Conservation (phyloP, 2,888 invertebrate genomes). For the Pachliopta kotzebuea region DNA sequence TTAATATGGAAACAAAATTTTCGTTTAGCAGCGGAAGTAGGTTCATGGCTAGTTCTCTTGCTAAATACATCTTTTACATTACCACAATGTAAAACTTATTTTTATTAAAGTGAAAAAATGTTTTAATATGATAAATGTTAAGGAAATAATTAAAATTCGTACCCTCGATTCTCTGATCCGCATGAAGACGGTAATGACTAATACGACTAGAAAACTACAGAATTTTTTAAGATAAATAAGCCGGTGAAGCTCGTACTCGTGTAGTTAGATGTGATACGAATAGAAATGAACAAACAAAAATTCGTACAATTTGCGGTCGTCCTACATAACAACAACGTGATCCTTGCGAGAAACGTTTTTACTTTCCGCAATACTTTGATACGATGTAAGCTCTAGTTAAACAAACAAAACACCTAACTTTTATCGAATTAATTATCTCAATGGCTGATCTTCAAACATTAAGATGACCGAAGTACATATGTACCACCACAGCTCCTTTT, state of each 20-base stretch:
- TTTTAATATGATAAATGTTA: background rate
- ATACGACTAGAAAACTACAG: too few relatives aligned
- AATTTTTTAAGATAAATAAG: background rate
- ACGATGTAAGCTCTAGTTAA: slow-evolving; percentile 1
- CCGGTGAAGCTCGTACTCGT: slow-evolving; percentile 10
- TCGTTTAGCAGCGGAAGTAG: too few relatives aligned
- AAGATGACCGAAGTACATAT: too few relatives aligned
- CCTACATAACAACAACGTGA: slow-evolving; percentile 22
- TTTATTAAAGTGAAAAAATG: too few relatives aligned
- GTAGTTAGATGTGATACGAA: slow-evolving; percentile 1
- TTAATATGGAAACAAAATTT: too few relatives aligned
- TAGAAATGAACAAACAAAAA: slow-evolving; percentile 17
- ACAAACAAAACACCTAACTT: background rate
- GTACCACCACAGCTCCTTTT: too few relatives aligned
- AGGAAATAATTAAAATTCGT: background rate
- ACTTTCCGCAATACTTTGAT: slow-evolving; percentile 19
- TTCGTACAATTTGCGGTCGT: slow-evolving; percentile 21
- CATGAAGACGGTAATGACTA: background rate
- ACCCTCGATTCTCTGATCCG: background rate
- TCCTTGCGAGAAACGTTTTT: slow-evolving; percentile 10
- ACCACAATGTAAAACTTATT: too few relatives aligned
- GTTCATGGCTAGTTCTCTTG: too few relatives aligned
- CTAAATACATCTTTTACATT: too few relatives aligned
- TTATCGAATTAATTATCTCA: background rate
- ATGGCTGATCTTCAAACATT: too few relatives aligned